Conservation (phyloP, 2,888 invertebrate species). For the Gnatocerus cornutus region DNA sequence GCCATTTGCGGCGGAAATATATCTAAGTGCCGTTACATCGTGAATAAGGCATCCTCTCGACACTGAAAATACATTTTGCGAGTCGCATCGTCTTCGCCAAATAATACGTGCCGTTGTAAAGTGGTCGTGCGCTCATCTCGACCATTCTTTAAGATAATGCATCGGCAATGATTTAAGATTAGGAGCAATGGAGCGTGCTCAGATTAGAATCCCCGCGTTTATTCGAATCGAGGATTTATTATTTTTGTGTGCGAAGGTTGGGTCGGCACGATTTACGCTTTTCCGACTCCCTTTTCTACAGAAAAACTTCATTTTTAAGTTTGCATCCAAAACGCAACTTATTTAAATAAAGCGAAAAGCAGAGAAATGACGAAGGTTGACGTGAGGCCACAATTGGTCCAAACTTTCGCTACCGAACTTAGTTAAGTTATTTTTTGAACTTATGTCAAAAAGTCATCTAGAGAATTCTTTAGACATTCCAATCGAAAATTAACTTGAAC, state of each 20-base stretch:
- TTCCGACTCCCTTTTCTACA: background rate
- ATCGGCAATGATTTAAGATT: constrained; percentile 66
- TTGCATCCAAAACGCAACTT: too few species aligned
- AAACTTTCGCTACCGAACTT: too few species aligned
- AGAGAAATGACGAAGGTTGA: too few species aligned
- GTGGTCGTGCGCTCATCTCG: constrained; percentile 49
- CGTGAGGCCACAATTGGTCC: too few species aligned
- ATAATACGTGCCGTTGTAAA: constrained; percentile 53
- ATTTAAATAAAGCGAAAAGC: too few species aligned
- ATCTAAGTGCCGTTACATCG: constrained; percentile 61
- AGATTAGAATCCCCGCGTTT: constrained; percentile 65
- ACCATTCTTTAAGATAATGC: constrained; percentile 64
- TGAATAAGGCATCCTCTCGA: constrained; percentile 58
- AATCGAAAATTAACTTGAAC: too few species aligned
- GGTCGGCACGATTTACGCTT: constrained; percentile 20
- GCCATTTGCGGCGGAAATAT: constrained; percentile 62
- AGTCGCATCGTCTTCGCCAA: constrained; percentile 51
- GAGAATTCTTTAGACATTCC: too few species aligned
- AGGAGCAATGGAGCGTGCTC: constrained; percentile 67
- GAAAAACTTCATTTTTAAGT: background rate
- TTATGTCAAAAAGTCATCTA: too few species aligned
- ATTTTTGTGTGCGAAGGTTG: constrained; percentile 30
- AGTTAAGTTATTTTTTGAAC: too few species aligned
- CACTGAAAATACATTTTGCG: constrained; percentile 61
- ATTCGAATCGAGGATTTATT: constrained; percentile 44